These are phyloP conservation scores for Pentalonia nigronervosa DNA, from an alignment of 1,140 invertebrate genomes.

Conservation along the genomic window DNA sequence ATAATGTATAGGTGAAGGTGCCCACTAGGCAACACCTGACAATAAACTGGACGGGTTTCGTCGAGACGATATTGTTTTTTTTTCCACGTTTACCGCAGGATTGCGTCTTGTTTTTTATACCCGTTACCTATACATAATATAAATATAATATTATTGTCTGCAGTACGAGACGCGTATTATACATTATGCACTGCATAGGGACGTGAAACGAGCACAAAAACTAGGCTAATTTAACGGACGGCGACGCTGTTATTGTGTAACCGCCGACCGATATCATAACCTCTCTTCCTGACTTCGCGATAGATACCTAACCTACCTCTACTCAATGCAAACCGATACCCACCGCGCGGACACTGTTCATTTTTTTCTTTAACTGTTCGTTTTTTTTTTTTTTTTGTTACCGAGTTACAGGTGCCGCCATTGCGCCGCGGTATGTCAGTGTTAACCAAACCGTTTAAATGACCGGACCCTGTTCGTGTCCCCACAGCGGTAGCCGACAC, in stretches of 20 bases:
- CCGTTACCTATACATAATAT: no score
- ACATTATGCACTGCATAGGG: not conserved
- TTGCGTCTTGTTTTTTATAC: not conserved
- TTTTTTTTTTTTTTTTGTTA: no score
- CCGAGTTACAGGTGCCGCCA: not conserved
- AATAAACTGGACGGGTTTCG: not conserved
- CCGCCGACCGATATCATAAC: not conserved
- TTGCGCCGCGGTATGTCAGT: not conserved
- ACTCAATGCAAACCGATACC: not conserved
- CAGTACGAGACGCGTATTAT: no score
- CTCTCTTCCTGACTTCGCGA: not conserved
- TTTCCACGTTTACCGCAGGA: not conserved
- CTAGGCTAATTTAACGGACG: slow-evolving; percentile 17
- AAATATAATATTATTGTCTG: not conserved
- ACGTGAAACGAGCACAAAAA: not conserved
- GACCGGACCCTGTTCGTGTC: not conserved
- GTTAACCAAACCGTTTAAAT: slow-evolving; percentile 39
- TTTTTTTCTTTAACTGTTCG: not conserved
- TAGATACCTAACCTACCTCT: no score
- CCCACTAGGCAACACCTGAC: not conserved
- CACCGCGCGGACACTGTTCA: not conserved
- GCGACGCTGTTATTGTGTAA: slow-evolving; percentile 6
- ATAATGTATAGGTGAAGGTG: no score
- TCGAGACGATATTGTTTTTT: not conserved
- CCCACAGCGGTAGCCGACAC: not conserved